Conservation (phyloP, 2,888 invertebrate genomes). For the Pecten maximus region DNA sequence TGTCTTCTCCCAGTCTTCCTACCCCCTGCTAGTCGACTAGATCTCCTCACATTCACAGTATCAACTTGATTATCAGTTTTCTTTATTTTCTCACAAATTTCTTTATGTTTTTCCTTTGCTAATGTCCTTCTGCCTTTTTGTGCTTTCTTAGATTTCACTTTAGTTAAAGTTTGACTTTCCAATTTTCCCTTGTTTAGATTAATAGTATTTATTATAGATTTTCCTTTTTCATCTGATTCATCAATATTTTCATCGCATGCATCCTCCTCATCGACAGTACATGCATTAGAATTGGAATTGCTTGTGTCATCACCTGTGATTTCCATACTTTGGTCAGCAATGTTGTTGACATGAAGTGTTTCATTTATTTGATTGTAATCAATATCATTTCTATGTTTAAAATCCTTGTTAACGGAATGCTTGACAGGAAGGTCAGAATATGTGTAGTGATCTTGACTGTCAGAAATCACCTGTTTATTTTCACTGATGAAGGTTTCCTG, state of each 20-base stretch:
- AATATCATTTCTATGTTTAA: neutral
- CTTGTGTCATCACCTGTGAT: neutral
- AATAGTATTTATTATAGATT: neutral
- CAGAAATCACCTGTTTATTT: neutral
- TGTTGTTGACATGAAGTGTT: neutral
- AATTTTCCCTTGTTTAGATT: neutral
- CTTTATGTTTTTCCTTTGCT: neutral
- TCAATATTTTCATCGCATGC: neutral
- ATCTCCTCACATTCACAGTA: neutral
- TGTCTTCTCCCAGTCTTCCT: neutral
- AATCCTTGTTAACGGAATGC: neutral
- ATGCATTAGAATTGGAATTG: neutral
- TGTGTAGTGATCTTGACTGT: neutral
- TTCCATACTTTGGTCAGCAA: neutral
- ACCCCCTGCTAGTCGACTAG: neutral
- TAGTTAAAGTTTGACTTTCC: neutral
- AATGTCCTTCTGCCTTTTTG: conserved; percentile 10
- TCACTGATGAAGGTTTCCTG: neutral
- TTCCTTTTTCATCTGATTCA: neutral
- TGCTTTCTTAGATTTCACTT: neutral
- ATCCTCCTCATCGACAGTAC: neutral
- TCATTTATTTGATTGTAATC: neutral
- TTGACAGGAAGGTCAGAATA: neutral
- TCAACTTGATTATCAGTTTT: neutral
- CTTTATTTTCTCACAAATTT: neutral